Evolutionary conservation across 2,888 invertebrate species (phyloP).

Genomic region (Mythimna lalbum): DNA sequence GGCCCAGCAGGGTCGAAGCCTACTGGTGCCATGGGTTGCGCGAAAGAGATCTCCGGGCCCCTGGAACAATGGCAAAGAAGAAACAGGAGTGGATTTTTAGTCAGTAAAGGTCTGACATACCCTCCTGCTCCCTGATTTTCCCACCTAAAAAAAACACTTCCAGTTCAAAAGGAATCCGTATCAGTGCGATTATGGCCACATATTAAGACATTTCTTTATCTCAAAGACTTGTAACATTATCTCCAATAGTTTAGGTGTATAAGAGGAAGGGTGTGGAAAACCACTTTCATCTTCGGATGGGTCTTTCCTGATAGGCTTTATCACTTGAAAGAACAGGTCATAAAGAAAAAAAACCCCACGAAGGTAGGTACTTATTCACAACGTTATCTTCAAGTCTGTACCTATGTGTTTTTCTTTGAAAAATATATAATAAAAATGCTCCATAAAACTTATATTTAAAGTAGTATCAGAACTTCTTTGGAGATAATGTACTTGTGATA

Average conservation of each 20-base stretch:
- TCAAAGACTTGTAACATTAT: background rate
- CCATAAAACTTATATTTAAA: slow-evolving; percentile 4
- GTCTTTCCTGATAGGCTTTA: slow-evolving; percentile 1
- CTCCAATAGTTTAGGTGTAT: background rate
- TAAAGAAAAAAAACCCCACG: slow-evolving; percentile 18
- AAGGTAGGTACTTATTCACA: background rate
- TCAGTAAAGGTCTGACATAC: too few species aligned
- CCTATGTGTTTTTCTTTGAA: slow-evolving; percentile 3
- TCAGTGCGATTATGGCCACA: background rate
- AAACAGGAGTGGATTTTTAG: too few species aligned
- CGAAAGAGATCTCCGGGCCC: too few species aligned
- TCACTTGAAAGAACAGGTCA: background rate
- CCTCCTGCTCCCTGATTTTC: too few species aligned
- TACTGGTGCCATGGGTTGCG: too few species aligned
- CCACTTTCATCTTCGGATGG: slow-evolving; percentile 15
- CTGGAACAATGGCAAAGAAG: too few species aligned
- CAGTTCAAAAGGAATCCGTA: background rate
- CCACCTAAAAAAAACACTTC: too few species aligned
- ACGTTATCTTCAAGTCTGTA: background rate
- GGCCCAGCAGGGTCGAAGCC: too few species aligned
- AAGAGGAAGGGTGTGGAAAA: background rate
- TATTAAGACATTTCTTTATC: background rate
- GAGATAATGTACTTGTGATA: slow-evolving; percentile 40
- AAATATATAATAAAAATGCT: slow-evolving; percentile 6
- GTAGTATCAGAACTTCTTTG: slow-evolving; percentile 6